Evolutionary conservation across 1,140 invertebrate genomes (phyloP).

Genomic region (Sarcophaga bullata): DNA sequence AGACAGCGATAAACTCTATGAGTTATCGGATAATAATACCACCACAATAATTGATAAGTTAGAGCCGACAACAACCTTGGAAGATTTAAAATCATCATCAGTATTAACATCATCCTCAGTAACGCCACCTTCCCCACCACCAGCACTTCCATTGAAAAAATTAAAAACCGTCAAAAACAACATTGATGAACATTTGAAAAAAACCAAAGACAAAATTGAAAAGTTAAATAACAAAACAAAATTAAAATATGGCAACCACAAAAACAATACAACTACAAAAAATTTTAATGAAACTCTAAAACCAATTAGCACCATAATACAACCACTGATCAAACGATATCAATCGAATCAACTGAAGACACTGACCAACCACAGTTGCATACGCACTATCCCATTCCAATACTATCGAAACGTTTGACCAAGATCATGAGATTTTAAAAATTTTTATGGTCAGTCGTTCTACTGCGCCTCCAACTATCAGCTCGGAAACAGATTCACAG

Average conservation of each 20-base stretch:
- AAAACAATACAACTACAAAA: not conserved
- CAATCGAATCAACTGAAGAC: not conserved
- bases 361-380: too few species aligned
- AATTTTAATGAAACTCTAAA: not conserved
- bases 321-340: not conserved
- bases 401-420: not conserved
- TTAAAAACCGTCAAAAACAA: not conserved
- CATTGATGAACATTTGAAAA: not conserved
- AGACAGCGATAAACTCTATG: not conserved
- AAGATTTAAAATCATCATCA: not conserved
- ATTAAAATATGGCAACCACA: not conserved
- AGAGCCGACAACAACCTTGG: not conserved
- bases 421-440: not conserved
- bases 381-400: not conserved
- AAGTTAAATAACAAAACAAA: not conserved
- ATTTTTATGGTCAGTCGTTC: not conserved
- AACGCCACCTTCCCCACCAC: too few species aligned
- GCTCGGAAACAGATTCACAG: too few species aligned
- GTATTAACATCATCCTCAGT: not conserved
- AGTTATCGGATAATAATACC: not conserved
- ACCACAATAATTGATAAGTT: not conserved
- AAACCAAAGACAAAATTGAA: constrained; percentile 7
- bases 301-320: not conserved
- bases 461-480: not conserved
- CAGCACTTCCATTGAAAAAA: not conserved